Conservation (phyloP, 2,113 vertebrate species). For the Sitta europaea region DNA sequence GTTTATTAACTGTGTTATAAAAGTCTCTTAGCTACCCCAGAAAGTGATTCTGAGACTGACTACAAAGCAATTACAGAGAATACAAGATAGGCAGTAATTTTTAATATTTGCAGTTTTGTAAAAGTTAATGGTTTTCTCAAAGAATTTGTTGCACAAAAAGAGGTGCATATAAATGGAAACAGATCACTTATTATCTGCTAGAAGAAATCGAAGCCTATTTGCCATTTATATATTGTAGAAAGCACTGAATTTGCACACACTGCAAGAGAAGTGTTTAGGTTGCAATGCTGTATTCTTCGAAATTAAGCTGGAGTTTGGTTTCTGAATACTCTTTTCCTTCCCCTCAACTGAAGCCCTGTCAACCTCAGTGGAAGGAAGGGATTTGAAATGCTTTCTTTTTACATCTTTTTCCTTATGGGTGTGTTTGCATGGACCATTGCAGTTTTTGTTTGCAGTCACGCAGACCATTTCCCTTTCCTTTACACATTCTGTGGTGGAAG, state of each 20-base stretch:
- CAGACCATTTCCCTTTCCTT: neutral
- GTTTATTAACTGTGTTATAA: neutral
- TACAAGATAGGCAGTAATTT: neutral
- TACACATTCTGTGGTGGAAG: neutral
- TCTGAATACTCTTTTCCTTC: neutral
- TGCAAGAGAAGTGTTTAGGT: neutral
- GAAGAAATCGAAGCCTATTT: neutral
- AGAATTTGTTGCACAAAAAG: neutral
- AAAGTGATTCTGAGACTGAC: neutral
- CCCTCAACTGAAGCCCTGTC: neutral
- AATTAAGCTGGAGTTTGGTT: neutral
- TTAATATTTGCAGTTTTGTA: neutral
- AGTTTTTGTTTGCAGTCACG: neutral
- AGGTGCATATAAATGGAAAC: neutral
- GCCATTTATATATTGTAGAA: neutral
- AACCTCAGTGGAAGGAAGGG: neutral
- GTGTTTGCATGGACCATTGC: neutral
- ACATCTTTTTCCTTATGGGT: too few relatives aligned
- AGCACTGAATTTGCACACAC: neutral
- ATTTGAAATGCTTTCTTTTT: neutral
- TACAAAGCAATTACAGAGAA: neutral
- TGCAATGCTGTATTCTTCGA: neutral
- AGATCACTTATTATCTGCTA: neutral
- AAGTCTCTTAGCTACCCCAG: neutral
- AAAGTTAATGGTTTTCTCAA: neutral